A percentile compares a stretch with the other conserved stretches of the same genome.
Evolutionary conservation across 2,888 invertebrate species (phyloP).

Genomic region (Malacosoma neustria): DNA sequence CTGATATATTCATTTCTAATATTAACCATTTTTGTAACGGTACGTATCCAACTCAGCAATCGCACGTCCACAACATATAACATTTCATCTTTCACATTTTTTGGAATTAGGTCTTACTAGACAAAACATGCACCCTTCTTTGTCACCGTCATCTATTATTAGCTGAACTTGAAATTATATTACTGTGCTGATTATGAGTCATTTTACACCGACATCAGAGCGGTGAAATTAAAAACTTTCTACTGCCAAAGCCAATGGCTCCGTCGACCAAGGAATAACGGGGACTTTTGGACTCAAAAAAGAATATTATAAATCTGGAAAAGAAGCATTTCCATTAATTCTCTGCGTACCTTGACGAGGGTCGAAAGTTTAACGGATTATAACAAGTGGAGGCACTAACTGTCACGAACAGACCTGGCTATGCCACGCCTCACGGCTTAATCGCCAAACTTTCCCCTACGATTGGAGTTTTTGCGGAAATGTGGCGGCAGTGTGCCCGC

Average conservation of each 20-base stretch:
- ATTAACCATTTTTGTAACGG: too few relatives aligned
- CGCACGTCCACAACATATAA: too few relatives aligned
- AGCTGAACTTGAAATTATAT: too few relatives aligned
- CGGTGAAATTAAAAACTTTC: background rate
- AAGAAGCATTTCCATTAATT: constrained; percentile 63
- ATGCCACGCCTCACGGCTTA: constrained; percentile 68
- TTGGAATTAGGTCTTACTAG: too few relatives aligned
- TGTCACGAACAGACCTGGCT: constrained; percentile 69
- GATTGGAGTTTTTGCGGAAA: constrained; percentile 70
- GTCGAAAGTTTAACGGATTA: constrained; percentile 71
- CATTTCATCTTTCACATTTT: too few relatives aligned
- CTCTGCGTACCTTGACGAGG: constrained; percentile 66
- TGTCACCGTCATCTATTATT: too few relatives aligned
- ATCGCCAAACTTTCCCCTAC: constrained; percentile 71
- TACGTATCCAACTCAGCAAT: too few relatives aligned
- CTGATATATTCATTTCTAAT: too few relatives aligned
- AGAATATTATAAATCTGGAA: constrained; percentile 45
- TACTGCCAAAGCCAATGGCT: background rate
- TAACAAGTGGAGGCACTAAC: constrained; percentile 72
- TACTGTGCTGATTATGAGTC: too few relatives aligned
- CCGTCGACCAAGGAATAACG: background rate
- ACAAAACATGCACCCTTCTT: too few relatives aligned
- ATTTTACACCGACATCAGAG: background rate
- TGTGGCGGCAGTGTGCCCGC: constrained; percentile 47
- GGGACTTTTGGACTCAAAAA: constrained; percentile 17